Conservation (phyloP, 2,888 invertebrate species). For the Parnassius apollo region DNA sequence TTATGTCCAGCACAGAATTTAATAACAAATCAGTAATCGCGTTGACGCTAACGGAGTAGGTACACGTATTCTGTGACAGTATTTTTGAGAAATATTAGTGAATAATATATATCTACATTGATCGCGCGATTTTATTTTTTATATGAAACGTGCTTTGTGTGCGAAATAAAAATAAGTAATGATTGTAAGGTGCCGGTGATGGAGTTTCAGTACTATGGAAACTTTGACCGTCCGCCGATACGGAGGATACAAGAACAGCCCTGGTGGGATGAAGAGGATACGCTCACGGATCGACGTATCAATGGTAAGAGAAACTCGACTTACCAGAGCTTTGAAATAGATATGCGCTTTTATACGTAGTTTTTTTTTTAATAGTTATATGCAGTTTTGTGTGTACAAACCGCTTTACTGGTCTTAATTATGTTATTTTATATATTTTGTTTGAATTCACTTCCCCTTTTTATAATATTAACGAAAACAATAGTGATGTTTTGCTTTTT, state of each 20-base stretch:
- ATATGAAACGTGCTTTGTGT: conserved; percentile 36
- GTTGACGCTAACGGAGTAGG: conserved; percentile 49
- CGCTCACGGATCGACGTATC: conserved; percentile 63
- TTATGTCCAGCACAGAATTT: conserved; percentile 55
- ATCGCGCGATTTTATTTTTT: conserved; percentile 25
- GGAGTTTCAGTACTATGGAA: conserved; percentile 75
- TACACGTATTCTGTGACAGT: conserved; percentile 53
- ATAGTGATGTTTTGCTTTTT: too few relatives aligned
- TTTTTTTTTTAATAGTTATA: too few relatives aligned
- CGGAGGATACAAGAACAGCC: conserved; percentile 62
- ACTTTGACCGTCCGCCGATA: conserved; percentile 56
- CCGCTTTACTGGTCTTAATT: too few relatives aligned
- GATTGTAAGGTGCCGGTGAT: conserved; percentile 42
- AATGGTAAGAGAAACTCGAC: conserved; percentile 56
- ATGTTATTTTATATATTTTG: too few relatives aligned
- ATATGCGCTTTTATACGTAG: too few relatives aligned
- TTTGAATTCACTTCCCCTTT: too few relatives aligned
- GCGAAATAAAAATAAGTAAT: conserved; percentile 22
- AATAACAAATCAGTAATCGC: conserved; percentile 63
- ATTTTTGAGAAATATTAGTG: conserved; percentile 22
- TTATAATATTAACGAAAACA: too few relatives aligned
- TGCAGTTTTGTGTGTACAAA: too few relatives aligned
- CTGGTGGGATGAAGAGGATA: conserved; percentile 76
- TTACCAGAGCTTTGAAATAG: too few relatives aligned
- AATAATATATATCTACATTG: conserved; percentile 6